Percentiles rank a stretch among this genome's conserved stretches.
Evolutionary conservation across 2,888 invertebrate species (phyloP).

Genomic region (Drosophila nigricruria): DNA sequence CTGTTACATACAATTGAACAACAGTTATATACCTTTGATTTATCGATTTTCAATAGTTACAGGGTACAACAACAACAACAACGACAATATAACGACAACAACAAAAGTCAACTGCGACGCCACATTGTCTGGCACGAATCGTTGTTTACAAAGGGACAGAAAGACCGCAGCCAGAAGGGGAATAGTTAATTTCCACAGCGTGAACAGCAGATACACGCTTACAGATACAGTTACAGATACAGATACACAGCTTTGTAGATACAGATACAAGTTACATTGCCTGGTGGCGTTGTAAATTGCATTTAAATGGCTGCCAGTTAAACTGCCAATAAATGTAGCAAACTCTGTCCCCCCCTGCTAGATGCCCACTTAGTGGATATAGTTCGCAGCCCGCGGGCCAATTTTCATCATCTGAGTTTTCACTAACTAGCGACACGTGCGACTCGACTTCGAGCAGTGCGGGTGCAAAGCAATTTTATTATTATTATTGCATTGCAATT

Average conservation of each 20-base stretch:
- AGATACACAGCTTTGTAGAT: constrained; percentile 25
- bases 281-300: constrained; percentile 63
- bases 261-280: constrained; percentile 27
- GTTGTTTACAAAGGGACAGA: constrained; percentile 13
- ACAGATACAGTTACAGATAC: constrained; percentile 23
- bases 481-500: constrained; percentile 16
- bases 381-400: background rate
- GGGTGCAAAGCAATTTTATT: constrained; percentile 24
- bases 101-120: constrained; percentile 50
- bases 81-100: background rate
- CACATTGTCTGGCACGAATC: constrained; percentile 61
- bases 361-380: background rate
- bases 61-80: constrained; percentile 6
- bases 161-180: constrained; percentile 6
- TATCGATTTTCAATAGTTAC: background rate
- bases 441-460: constrained; percentile 13
- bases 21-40: background rate
- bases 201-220: constrained; percentile 29
- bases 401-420: constrained; percentile 19
- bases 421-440: constrained; percentile 55
- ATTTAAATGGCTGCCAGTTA: constrained; percentile 69
- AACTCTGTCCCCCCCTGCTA: background rate
- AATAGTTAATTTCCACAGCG: constrained; percentile 58
- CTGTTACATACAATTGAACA: background rate
- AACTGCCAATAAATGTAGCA: constrained; percentile 44